Evolutionary conservation across 1,140 invertebrate species (phyloP), one percentile per base, ranked within the genome.

Genomic region (Brachionus rubens): DNA sequence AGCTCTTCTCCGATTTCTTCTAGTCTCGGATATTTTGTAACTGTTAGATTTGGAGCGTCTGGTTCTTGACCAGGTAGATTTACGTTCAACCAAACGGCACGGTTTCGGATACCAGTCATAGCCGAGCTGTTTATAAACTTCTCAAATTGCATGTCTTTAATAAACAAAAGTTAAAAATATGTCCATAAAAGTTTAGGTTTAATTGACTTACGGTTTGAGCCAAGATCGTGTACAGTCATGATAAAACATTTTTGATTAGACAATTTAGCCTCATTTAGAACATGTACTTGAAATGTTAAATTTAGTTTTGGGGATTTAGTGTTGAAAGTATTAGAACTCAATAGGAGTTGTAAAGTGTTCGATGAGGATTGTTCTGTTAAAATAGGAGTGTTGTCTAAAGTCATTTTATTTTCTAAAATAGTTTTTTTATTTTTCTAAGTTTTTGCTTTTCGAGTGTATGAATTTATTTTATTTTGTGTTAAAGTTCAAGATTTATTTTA

Each of bases 51-150:
- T 10, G 87, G 84, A n/a, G 90, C 89, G 79, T 91, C 89, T 81
- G 92, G 91, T 78, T 91, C 91, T 82, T 94, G 92, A 0, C 92
- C 92, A 1, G 92, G 92, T 14, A 93, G 88, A 83, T 93, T 91
- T 12, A 94, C 88, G 82, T 94, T 91, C 76, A 94, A 91, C 85
- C 92, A 94, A 80, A 92, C 89, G 46, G 91, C 92, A 36, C 92
- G 87, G 46, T 91, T 89, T 80, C 91, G 91, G 68, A 94, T 91
- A 84, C 92, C 90, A 46, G 85, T 85, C 92, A 94, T 94, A 62
- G 89, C 89, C 5, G 90, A 89, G 82, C 90, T 88, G 79, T 91
- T 89, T 56, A 92, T 88, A 77, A 87, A 87, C n/a, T 82, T 80
- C 30, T 80, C 79, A 79, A 86, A 88, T 76, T 83, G 83, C 43